phyloP scores from a whole-genome alignment of 1,140 invertebrate species.

The Centruroides sculpturatus region DNA sequence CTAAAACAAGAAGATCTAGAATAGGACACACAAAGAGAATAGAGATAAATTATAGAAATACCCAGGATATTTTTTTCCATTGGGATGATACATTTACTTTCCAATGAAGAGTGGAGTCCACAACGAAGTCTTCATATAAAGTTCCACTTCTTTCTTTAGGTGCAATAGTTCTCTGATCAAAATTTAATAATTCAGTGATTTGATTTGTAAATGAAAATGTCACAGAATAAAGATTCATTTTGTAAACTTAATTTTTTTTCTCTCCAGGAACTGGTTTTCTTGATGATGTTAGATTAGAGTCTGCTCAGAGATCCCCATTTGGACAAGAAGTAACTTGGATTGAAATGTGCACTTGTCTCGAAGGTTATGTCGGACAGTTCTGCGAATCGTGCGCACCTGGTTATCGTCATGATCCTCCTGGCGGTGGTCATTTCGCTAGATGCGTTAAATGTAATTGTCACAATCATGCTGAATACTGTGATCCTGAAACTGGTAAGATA shows the following conservation, averaged over 20 bases:
- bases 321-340: constrained; percentile 76
- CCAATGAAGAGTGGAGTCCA: too few relatives aligned
- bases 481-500: constrained; percentile 67
- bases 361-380: constrained; percentile 80
- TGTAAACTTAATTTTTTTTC: background rate
- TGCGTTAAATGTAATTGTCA: constrained; percentile 95
- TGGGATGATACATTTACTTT: too few relatives aligned
- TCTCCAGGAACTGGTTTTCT: constrained; percentile 61
- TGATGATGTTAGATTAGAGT: constrained; percentile 72
- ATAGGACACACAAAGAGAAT: too few relatives aligned
- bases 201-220: too few relatives aligned
- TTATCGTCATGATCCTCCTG: constrained; percentile 73
- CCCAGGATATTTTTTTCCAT: too few relatives aligned
- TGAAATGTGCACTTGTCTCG: constrained; percentile 83
- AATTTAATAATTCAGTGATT: too few relatives aligned
- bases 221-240: too few relatives aligned
- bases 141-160: too few relatives aligned
- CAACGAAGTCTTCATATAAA: too few relatives aligned
- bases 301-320: constrained; percentile 61
- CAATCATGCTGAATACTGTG: constrained; percentile 87
- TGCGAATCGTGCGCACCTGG: constrained; percentile 94
- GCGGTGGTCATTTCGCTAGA: constrained; percentile 76
- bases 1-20: too few relatives aligned
- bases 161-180: too few relatives aligned
- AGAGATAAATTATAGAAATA: too few relatives aligned